Percentiles rank a stretch among this genome's conserved stretches.
phyloP scores from a whole-genome alignment of 2,888 invertebrate genomes.

The Leucozona laternaria region DNA sequence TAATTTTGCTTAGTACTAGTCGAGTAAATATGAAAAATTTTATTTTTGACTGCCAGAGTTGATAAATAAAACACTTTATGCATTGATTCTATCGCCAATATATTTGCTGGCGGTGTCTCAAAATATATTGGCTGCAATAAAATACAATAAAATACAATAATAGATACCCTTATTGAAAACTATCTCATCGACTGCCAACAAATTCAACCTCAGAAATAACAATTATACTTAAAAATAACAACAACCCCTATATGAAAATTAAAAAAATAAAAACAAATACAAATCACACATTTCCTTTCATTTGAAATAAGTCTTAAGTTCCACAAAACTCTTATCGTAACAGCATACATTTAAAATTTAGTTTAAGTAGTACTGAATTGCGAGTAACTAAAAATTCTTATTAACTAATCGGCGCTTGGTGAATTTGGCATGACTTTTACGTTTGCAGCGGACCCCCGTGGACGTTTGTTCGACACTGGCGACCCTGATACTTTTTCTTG shows the following conservation, averaged over 20 bases:
- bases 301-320: background rate
- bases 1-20: background rate
- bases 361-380: background rate
- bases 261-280: background rate
- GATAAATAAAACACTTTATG: background rate
- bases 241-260: background rate
- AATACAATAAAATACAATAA: background rate
- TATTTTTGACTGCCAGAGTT: background rate
- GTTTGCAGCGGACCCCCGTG: constrained; percentile 52
- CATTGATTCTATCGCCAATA: background rate
- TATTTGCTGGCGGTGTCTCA: background rate
- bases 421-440: constrained; percentile 69
- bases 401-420: constrained; percentile 64
- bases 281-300: background rate
- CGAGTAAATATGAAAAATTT: background rate
- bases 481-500: constrained; percentile 61
- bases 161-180: background rate
- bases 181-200: background rate
- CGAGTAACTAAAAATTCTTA: constrained; percentile 44
- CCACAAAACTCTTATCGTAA: background rate
- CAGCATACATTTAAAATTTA: background rate
- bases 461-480: constrained; percentile 61
- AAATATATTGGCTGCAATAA: background rate
- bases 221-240: background rate
- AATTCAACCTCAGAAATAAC: background rate